A percentile compares a stretch with the other conserved stretches of the same genome.
phyloP scores from a whole-genome alignment of 2,113 vertebrate genomes.

The Brevimyrus niger region DNA sequence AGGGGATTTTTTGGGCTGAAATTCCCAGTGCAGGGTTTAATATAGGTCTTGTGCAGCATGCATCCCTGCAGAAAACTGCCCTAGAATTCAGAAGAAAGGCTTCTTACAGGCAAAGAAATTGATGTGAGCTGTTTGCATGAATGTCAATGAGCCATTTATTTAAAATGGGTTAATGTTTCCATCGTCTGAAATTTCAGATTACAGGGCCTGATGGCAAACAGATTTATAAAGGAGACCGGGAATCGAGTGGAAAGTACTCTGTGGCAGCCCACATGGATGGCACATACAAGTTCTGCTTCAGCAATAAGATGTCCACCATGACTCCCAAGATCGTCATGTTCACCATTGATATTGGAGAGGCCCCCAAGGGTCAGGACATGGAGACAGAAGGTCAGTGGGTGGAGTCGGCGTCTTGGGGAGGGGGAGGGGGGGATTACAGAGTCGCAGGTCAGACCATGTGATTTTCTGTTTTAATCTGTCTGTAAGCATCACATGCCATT shows the following conservation, averaged over 20 bases:
- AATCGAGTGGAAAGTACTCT: slow-evolving; percentile 95
- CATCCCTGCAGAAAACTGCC: neutral
- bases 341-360: slow-evolving; percentile 96
- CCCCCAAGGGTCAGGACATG: slow-evolving; percentile 93
- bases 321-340: slow-evolving; percentile 99
- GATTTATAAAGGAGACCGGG: slow-evolving; percentile 92
- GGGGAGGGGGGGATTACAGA: slow-evolving; percentile 71
- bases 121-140: neutral
- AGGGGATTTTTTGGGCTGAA: neutral
- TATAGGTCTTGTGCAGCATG: neutral
- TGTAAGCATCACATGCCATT: neutral
- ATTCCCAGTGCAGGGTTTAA: neutral
- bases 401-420: slow-evolving; percentile 85
- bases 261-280: slow-evolving; percentile 99
- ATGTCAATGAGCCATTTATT: neutral
- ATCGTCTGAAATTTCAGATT: slow-evolving; percentile 65
- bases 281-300: slow-evolving; percentile 96
- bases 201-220: slow-evolving; percentile 94
- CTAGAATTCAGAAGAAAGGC: neutral
- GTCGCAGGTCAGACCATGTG: slow-evolving; percentile 92
- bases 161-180: neutral
- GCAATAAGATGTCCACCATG: slow-evolving; percentile 99
- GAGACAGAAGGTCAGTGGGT: slow-evolving; percentile 98
- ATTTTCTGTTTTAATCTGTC: slow-evolving; percentile 32
- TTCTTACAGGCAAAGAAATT: neutral